Conservation (phyloP, 1,140 invertebrate species). For the Drosophila seguyi region DNA sequence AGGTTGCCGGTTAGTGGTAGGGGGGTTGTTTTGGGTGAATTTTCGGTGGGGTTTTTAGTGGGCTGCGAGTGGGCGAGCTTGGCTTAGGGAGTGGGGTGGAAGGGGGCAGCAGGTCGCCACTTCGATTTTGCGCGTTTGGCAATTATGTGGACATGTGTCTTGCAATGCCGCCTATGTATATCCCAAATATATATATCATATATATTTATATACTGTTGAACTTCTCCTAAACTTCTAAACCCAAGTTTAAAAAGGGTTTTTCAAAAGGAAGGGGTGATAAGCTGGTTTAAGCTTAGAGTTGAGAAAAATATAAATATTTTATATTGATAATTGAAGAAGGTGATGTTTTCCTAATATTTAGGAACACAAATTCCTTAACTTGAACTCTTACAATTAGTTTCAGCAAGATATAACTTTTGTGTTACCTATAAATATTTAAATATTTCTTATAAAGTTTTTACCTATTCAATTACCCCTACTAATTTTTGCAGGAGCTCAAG, state of each 20-base stretch:
- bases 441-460: neutral
- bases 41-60: constrained; percentile 12
- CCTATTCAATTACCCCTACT: neutral
- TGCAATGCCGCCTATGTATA: constrained; percentile 63
- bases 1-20: constrained; percentile 14
- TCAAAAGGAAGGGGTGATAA: neutral
- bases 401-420: neutral
- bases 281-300: neutral
- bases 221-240: neutral
- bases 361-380: neutral
- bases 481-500: neutral
- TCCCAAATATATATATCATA: constrained; percentile 9
- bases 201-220: constrained; percentile 24
- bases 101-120: constrained; percentile 50
- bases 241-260: neutral
- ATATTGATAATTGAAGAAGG: neutral
- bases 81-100: constrained; percentile 18
- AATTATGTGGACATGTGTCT: constrained; percentile 83
- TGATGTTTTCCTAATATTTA: neutral
- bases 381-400: neutral
- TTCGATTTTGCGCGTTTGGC: constrained; percentile 83
- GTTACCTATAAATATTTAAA: neutral
- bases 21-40: constrained; percentile 20
- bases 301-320: neutral
- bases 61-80: neutral